Percentiles rank a stretch among this genome's conserved stretches.
Evolutionary conservation across 2,113 vertebrate genomes (phyloP).

Genomic region (Chaenocephalus aceratus): DNA sequence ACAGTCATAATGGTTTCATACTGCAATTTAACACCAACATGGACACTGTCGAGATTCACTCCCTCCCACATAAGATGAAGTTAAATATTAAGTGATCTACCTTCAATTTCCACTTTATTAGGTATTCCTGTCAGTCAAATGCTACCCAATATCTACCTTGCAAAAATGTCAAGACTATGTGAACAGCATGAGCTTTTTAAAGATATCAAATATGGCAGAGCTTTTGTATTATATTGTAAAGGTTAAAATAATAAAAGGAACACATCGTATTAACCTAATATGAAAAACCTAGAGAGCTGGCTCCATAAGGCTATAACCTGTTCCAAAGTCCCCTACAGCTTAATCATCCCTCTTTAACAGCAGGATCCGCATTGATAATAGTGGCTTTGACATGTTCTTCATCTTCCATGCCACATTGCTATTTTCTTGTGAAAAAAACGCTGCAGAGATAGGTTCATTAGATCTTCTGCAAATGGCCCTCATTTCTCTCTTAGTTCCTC

Average conservation of each 20-base stretch:
- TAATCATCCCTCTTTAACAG: slow-evolving; percentile 1
- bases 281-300: neutral
- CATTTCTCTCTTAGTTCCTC: slow-evolving; percentile 5
- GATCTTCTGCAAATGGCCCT: slow-evolving; percentile 32
- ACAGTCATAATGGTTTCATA: neutral
- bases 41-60: neutral
- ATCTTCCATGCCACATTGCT: slow-evolving; percentile 1
- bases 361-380: neutral
- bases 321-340: neutral
- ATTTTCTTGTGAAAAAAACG: neutral
- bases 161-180: neutral
- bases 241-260: neutral
- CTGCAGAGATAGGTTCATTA: slow-evolving; percentile 1
- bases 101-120: neutral
- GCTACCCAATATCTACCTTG: neutral
- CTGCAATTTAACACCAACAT: neutral
- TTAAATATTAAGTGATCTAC: neutral
- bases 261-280: neutral
- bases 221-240: neutral
- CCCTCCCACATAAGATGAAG: neutral
- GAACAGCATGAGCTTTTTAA: neutral
- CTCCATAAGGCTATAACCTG: neutral
- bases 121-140: neutral
- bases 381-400: neutral
- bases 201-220: neutral